Conservation (phyloP, 1,140 invertebrate genomes). For the Magallana angulata region DNA sequence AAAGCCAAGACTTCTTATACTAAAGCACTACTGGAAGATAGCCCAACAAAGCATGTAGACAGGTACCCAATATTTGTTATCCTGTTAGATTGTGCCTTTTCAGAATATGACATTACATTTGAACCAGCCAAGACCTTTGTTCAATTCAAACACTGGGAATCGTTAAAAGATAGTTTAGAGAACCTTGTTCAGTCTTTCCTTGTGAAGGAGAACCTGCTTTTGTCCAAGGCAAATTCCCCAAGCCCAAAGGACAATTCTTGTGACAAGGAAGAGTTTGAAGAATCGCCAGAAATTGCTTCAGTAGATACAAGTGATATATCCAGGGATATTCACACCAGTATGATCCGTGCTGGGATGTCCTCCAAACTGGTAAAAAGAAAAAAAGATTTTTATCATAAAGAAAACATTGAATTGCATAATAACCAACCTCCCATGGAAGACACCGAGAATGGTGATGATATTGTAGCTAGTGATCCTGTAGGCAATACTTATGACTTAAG, state of each 20-base stretch:
- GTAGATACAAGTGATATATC: not conserved
- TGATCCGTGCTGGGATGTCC: slow-evolving; percentile 2
- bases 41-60: slow-evolving; percentile 74
- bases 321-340: not conserved
- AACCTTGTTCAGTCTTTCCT: slow-evolving; percentile 79
- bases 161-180: slow-evolving; percentile 81
- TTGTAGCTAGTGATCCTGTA: not conserved
- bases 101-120: slow-evolving; percentile 82
- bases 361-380: slow-evolving; percentile 22
- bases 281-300: not conserved
- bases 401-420: not conserved
- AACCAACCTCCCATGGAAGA: not conserved
- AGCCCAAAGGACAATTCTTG: not conserved
- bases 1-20: slow-evolving; percentile 64
- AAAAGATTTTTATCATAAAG: slow-evolving; percentile 4
- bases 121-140: slow-evolving; percentile 81
- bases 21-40: slow-evolving; percentile 39
- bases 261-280: slow-evolving; percentile 19
- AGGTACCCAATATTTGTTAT: slow-evolving; percentile 82
- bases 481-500: not conserved
- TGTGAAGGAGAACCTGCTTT: slow-evolving; percentile 66
- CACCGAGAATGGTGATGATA: not conserved
- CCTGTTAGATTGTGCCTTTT: slow-evolving; percentile 83
- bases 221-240: not conserved
- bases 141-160: slow-evolving; percentile 84